Percentiles rank a stretch among this genome's conserved stretches.
These are phyloP conservation scores for Phylloscopus whistleri DNA, from an alignment of 2,113 vertebrate genomes.

Conservation along the genomic window DNA sequence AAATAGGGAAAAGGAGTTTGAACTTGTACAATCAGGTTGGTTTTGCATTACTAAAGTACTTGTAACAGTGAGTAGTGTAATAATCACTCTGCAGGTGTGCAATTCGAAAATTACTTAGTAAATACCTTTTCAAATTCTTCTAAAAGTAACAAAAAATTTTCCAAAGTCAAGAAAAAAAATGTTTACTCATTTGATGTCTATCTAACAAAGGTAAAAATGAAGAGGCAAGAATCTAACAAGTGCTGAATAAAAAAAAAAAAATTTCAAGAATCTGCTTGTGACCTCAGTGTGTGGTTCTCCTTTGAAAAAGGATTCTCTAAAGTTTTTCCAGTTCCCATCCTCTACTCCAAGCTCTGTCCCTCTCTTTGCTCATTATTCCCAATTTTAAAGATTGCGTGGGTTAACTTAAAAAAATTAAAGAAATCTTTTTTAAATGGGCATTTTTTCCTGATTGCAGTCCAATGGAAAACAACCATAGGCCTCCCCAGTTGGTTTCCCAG, in stretches of 20 bases:
- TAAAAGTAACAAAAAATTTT: neutral
- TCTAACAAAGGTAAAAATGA: neutral
- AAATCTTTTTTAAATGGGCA: neutral
- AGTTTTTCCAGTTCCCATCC: neutral
- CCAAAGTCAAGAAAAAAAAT: neutral
- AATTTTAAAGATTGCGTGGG: neutral
- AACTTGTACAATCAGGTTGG: neutral
- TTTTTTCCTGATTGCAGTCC: neutral
- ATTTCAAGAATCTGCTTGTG: neutral
- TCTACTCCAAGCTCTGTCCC: neutral
- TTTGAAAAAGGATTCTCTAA: constrained; percentile 23
- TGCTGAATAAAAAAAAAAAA: neutral
- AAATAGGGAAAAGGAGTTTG: neutral
- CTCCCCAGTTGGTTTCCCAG: neutral
- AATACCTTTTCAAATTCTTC: neutral
- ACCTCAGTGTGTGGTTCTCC: neutral
- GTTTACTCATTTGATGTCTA: neutral
- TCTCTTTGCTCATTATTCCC: neutral
- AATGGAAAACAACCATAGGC: neutral
- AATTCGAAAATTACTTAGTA: neutral
- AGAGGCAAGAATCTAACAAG: neutral
- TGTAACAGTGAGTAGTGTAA: neutral
- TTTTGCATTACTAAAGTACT: neutral
- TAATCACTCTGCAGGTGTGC: neutral
- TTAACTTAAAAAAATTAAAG: neutral